A percentile compares a stretch with the other conserved stretches of the same genome.
These are phyloP conservation scores for Pseudomyrmex cubaensis DNA, from an alignment of 1,140 invertebrate species.

Conservation along the genomic window DNA sequence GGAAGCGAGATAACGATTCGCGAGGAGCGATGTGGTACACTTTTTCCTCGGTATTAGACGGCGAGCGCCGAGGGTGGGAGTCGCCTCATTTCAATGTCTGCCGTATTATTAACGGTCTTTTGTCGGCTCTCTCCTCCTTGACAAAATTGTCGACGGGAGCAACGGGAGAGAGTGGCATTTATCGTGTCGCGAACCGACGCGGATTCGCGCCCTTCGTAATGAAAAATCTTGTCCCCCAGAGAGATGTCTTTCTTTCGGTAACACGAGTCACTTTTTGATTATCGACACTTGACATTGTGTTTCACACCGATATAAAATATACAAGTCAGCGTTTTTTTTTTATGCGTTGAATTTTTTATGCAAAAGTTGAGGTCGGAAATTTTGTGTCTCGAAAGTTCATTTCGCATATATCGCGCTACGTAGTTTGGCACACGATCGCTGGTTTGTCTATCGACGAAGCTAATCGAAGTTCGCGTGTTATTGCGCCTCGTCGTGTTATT, in stretches of 20 bases:
- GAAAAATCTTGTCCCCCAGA: slow-evolving; percentile 22
- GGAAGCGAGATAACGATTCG: slow-evolving; percentile 35
- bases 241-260: no score
- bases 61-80: slow-evolving; percentile 5
- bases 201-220: background rate
- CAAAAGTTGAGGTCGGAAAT: no score
- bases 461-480: slow-evolving; percentile 25
- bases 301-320: no score
- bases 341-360: no score
- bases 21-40: slow-evolving; percentile 43
- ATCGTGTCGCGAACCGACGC: slow-evolving; percentile 18
- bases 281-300: no score
- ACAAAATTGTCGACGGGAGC: slow-evolving; percentile 36
- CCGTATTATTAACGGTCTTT: slow-evolving; percentile 56
- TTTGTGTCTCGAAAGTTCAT: no score
- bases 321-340: no score
- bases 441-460: background rate
- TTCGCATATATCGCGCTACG: no score
- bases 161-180: slow-evolving; percentile 16
- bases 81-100: slow-evolving; percentile 46
- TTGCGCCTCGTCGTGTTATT: background rate
- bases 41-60: slow-evolving; percentile 53
- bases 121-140: slow-evolving; percentile 16
- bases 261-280: no score
- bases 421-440: background rate